Conservation (phyloP, 2,888 invertebrate genomes). For the Unio pictorum region DNA sequence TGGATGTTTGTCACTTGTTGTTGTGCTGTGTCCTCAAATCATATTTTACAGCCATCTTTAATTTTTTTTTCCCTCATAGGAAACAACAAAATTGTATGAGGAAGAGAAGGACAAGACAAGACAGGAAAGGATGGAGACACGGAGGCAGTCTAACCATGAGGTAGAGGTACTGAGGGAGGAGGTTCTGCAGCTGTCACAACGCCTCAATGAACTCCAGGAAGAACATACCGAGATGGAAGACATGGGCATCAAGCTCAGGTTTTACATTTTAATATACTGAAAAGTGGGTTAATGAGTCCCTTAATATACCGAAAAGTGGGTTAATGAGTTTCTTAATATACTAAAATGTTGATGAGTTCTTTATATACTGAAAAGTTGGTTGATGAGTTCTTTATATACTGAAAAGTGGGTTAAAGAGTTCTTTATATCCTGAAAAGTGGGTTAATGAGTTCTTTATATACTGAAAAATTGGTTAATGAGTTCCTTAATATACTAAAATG, state of each 20-base stretch:
- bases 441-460: too few relatives aligned
- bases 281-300: too few relatives aligned
- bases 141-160: constrained; percentile 35
- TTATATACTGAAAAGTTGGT: too few relatives aligned
- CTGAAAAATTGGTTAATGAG: too few relatives aligned
- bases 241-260: constrained; percentile 51
- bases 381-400: too few relatives aligned
- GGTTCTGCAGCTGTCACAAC: constrained; percentile 38
- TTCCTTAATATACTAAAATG: too few relatives aligned
- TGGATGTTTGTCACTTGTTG: background rate
- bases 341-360: too few relatives aligned
- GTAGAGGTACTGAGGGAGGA: constrained; percentile 43
- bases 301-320: too few relatives aligned
- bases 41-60: background rate
- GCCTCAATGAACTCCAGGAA: constrained; percentile 40
- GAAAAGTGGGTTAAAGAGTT: too few relatives aligned
- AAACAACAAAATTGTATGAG: constrained; percentile 51
- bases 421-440: too few relatives aligned
- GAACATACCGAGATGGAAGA: constrained; percentile 51
- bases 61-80: constrained; percentile 29
- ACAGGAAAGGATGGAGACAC: constrained; percentile 33
- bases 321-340: too few relatives aligned
- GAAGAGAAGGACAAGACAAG: constrained; percentile 40
- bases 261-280: background rate
- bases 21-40: background rate